Evolutionary conservation across 2,113 vertebrate species (phyloP).

Genomic region (Chloroceryle aenea): DNA sequence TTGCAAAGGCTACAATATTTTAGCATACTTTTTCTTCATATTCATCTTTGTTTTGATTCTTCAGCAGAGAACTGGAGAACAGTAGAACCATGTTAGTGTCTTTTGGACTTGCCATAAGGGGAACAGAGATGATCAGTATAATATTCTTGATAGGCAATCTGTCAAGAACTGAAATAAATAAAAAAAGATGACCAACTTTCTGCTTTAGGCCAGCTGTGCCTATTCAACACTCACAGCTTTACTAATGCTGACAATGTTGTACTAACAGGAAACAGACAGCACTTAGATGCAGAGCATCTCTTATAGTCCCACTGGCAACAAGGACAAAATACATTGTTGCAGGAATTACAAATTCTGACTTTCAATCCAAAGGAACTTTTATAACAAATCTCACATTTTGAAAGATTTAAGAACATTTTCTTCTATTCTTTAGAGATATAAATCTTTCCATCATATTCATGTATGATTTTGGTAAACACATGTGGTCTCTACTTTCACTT

Average conservation of each 20-base stretch:
- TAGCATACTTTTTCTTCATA: neutral
- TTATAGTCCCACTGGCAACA: neutral
- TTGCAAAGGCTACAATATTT: neutral
- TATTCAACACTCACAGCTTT: neutral
- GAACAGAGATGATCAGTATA: constrained; percentile 22
- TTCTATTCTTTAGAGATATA: neutral
- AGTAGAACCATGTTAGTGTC: neutral
- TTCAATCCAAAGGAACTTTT: neutral
- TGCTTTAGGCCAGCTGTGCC: neutral
- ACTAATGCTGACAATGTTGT: neutral
- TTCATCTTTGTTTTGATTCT: neutral
- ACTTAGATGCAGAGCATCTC: neutral
- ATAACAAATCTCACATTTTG: neutral
- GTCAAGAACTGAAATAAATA: neutral
- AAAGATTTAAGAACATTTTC: neutral
- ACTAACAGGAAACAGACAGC: neutral
- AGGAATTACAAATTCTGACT: neutral
- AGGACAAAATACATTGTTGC: neutral
- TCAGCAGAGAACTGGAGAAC: neutral
- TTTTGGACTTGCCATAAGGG: neutral
- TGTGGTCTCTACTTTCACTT: neutral
- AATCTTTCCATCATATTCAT: neutral
- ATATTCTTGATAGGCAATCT: neutral
- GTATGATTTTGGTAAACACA: neutral
- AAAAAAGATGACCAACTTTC: neutral